Base-by-base conservation (phyloP, 92 coral and sea anemone species). In the Pocillopora grandis region DNA sequence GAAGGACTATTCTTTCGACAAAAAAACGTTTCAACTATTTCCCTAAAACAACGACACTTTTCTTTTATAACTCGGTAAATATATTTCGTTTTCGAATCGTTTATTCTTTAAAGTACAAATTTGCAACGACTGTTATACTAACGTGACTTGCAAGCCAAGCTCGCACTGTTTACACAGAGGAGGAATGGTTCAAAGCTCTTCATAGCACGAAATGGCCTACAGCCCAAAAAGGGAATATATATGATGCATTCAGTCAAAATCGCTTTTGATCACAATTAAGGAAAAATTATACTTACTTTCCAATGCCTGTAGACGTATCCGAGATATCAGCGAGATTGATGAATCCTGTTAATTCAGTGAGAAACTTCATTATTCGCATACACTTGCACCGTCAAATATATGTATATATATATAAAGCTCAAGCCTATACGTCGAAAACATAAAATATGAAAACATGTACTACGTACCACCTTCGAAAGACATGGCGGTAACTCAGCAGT, bases 291-390 rank as follows among this genome's bases (percentile, higher is more conserved):
- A 63, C 72, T 65, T 68, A 78, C 82, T 62, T 59, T 49, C 66
- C 72, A 48, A 37, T 62, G 12, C 63, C 48, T 66, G 82, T 7
- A 3, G 49, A 42, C 49, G 7, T 3, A 3, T 42, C 49, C 49
- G 49, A 42, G 72, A 78, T 42, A 21, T 48, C 82, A 20, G 23
- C 52, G 48, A 78, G 82, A 48, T 65, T 33, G 12, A 78, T 78
- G 15, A 1, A 6, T 17, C 81, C 81, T 77, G 70, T 76, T 18
- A 1, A 31, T 0, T 3, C 49, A 42, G 7, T 42, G 49, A 42
- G 49, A 42, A 5, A 23, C 49, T 42, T 35, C 19, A 33, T 16
- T 69, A 49, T 15, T 33, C 7, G 18, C 49, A 3, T 42, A 7
- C 49, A 42, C 49, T 42, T 42, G 49, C 49, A 42, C 7, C 7